phyloP scores from a whole-genome alignment of 2,888 invertebrate species.

The Theodoxus fluviatilis region DNA sequence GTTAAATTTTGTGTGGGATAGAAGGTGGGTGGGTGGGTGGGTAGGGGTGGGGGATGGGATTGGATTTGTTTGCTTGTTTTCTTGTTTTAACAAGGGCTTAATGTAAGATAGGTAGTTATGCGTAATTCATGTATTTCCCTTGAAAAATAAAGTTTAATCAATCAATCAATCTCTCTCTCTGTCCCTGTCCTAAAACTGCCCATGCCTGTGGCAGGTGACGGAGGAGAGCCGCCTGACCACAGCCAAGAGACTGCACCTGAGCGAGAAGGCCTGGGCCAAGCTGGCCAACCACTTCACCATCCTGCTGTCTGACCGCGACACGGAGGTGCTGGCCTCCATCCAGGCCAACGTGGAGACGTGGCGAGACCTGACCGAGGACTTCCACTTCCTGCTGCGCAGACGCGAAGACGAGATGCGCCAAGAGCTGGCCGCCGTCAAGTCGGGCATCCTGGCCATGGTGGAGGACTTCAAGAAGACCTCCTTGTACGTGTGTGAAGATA shows the following conservation, averaged over 20 bases:
- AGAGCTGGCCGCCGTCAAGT: constrained; percentile 42
- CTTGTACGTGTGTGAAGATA: constrained; percentile 50
- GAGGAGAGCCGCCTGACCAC: constrained; percentile 61
- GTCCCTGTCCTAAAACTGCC: not conserved
- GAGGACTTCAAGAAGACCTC: constrained; percentile 50
- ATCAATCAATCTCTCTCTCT: constrained; percentile 3
- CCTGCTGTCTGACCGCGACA: constrained; percentile 63
- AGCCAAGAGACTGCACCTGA: constrained; percentile 61
- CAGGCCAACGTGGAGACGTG: constrained; percentile 55
- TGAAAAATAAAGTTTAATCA: not conserved
- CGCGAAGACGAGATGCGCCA: constrained; percentile 57
- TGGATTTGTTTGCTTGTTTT: not conserved
- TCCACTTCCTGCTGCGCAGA: constrained; percentile 48
- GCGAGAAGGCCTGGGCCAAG: constrained; percentile 64
- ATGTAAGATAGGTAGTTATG: not conserved
- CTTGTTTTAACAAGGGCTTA: not conserved
- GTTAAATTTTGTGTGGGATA: no score
- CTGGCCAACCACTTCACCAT: constrained; percentile 64
- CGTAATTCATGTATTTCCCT: not conserved
- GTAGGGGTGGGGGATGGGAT: no score
- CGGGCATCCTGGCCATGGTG: constrained; percentile 48
- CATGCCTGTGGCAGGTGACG: constrained; percentile 51
- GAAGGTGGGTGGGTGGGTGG: no score
- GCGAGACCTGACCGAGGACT: constrained; percentile 59
- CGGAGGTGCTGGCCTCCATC: constrained; percentile 55